Evolutionary conservation across 2,797 vertebrate species (phyloP), one percentile per base, ranked within the genome.

Genomic region (Nannoperca australis): DNA sequence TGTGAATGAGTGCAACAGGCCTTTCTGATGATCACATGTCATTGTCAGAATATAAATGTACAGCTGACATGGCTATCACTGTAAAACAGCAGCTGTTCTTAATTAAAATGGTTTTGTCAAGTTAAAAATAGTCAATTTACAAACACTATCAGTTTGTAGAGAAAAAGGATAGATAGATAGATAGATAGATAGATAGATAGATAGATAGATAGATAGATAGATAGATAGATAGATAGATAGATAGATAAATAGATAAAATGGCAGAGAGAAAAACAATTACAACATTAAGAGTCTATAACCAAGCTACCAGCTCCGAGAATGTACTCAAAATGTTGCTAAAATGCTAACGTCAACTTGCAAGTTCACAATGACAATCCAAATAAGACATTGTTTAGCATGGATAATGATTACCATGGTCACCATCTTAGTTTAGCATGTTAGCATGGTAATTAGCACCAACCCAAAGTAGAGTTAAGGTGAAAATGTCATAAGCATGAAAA

Each of bases 11-110:
- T 17, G 56, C 30, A 63, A 22, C 17, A 14, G 49, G 27, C 13
- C 30, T 69, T 38, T 64, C 22, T 53, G 65, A 32, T 6, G 36
- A 79, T 45, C 64, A 67, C 14, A n/a, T 47, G 70, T 60, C 66
- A 81, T 49, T 76, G 61, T 72, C 59, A 30, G 68, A 76, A 75
- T 73, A 17, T 71, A 69, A 83, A 81, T 77, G 58, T 54, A 14
- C 30, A 61, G 62, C 20, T 56, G 76, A 69, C 69, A n/a, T 1
- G 2, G 10, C 27, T 75, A 56, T 78, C 79, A 38, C 27, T 47
- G 45, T 64, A 24, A 58, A 70, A 53, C 32, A 70, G 45, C 73
- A 67, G 45, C 32, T 61, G 18, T 34, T 62, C 45, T 63, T 76
- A 66, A 84, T 76, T 44, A 44, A 80, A 82, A 56, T 44, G 15